phyloP scores from a whole-genome alignment of 1,140 invertebrate species.

The Laupala kohalensis region DNA sequence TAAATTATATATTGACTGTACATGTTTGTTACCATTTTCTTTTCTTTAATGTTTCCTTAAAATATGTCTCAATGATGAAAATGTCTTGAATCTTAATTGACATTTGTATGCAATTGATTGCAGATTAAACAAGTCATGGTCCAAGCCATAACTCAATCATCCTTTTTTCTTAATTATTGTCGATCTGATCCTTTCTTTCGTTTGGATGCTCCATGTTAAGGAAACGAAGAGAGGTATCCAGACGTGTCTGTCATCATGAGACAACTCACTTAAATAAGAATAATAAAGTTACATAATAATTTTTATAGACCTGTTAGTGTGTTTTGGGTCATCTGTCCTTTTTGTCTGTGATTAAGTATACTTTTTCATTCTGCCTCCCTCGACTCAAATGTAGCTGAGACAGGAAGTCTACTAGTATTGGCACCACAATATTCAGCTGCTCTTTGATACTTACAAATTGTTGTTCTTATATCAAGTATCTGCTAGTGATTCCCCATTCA shows the following conservation, averaged over 20 bases:
- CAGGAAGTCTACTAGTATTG: neutral
- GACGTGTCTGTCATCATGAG: neutral
- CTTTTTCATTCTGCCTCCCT: neutral
- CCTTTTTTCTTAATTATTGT: neutral
- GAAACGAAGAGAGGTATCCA: neutral
- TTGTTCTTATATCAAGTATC: neutral
- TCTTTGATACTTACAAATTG: neutral
- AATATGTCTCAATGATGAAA: neutral
- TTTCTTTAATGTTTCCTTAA: neutral
- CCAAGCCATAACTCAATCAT: neutral
- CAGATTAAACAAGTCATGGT: neutral
- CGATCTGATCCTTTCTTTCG: neutral
- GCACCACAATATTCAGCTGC: neutral
- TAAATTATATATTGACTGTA: neutral
- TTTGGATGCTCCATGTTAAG: neutral
- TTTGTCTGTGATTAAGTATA: conserved; percentile 9
- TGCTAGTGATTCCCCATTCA: neutral
- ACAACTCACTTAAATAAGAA: neutral
- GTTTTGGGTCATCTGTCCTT: conserved; percentile 4
- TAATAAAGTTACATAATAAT: neutral
- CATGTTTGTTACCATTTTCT: neutral
- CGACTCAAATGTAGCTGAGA: neutral
- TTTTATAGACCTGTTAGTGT: conserved; percentile 5
- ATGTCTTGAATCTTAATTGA: neutral
- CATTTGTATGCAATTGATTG: neutral